Conservation (phyloP, 1,140 invertebrate species). For the Phocides pigmalion region DNA sequence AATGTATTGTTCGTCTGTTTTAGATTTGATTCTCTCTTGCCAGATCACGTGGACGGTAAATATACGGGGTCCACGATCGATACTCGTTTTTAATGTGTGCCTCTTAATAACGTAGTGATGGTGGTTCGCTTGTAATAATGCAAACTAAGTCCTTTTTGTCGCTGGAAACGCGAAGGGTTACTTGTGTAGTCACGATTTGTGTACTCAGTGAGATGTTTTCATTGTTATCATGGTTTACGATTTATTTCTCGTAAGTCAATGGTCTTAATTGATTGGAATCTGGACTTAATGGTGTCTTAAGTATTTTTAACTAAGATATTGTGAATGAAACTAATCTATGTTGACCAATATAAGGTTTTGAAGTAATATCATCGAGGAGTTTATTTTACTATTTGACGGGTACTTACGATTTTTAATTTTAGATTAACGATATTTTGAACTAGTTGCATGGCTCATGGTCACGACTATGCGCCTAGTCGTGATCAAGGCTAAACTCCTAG, state of each 20-base stretch:
- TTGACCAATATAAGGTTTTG: no score
- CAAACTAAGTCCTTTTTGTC: background rate
- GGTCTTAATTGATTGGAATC: background rate
- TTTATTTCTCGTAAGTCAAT: background rate
- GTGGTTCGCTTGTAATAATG: background rate
- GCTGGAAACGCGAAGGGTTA: background rate
- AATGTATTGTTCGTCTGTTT: constrained; percentile 45
- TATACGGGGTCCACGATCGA: constrained; percentile 24
- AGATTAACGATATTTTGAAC: no score
- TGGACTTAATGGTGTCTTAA: no score
- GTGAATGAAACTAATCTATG: no score
- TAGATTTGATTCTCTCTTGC: constrained; percentile 45
- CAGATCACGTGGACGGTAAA: constrained; percentile 47
- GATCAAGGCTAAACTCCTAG: no score
- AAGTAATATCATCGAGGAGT: no score
- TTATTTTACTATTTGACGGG: no score
- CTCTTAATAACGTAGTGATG: constrained; percentile 1
- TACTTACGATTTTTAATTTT: no score
- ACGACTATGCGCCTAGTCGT: no score
- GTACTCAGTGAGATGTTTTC: background rate
- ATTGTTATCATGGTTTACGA: background rate
- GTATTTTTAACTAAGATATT: no score
- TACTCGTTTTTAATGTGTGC: background rate
- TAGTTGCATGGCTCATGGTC: no score
- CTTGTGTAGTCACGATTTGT: background rate